A percentile compares a stretch with the other conserved stretches of the same genome.
phyloP scores from a whole-genome alignment of 2,888 invertebrate genomes.

The Aleiodes testaceus region DNA sequence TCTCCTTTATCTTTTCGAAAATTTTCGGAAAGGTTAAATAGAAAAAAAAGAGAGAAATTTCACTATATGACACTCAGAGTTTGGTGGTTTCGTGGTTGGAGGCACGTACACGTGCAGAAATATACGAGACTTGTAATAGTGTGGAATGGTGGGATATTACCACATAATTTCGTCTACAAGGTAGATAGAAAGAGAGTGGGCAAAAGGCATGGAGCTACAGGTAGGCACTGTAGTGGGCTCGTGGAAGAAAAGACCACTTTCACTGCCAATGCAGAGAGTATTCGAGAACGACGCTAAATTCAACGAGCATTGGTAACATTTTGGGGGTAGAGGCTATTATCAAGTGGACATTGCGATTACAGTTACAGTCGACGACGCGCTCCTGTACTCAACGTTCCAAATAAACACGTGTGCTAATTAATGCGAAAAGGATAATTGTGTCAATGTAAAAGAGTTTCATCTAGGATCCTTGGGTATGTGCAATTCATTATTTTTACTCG shows the following conservation, averaged over 20 bases:
- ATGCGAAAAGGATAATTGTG: not conserved
- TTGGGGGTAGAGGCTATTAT: slow-evolving; percentile 37
- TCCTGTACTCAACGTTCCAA: not conserved
- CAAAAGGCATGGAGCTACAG: slow-evolving; percentile 11
- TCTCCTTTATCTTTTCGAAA: too few species aligned
- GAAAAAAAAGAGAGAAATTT: too few species aligned
- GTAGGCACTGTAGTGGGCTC: slow-evolving; percentile 35
- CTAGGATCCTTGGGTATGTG: too few species aligned
- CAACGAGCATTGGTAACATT: slow-evolving; percentile 7
- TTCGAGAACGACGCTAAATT: slow-evolving; percentile 60
- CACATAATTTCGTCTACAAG: slow-evolving; percentile 52
- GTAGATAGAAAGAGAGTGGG: slow-evolving; percentile 45
- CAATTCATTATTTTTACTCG: too few species aligned
- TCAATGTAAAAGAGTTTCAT: not conserved
- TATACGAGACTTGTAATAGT: slow-evolving; percentile 4
- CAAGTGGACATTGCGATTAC: slow-evolving; percentile 11
- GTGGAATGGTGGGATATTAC: slow-evolving; percentile 52
- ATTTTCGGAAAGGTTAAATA: too few species aligned
- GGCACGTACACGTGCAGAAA: slow-evolving; percentile 5
- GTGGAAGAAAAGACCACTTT: slow-evolving; percentile 71
- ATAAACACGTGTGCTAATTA: not conserved
- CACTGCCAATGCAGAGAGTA: slow-evolving; percentile 65
- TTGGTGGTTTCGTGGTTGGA: slow-evolving; percentile 7
- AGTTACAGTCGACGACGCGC: not conserved
- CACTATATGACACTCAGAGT: not conserved